A percentile compares a stretch with the other conserved stretches of the same genome.
These are phyloP conservation scores for Junonia oenone DNA, from an alignment of 2,888 invertebrate species.

Conservation along the genomic window DNA sequence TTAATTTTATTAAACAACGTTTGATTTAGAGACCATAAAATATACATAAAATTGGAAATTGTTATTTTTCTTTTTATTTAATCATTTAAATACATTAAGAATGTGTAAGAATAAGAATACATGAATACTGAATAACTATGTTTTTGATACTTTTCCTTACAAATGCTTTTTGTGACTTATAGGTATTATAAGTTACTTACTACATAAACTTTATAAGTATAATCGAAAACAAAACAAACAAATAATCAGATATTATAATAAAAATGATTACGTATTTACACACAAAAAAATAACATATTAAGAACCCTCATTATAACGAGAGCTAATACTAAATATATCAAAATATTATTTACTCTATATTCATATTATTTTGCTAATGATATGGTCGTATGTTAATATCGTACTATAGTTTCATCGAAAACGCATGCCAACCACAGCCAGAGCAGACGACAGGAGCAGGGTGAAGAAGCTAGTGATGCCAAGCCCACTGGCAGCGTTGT, in stretches of 20 bases:
- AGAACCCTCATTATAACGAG: too few relatives aligned
- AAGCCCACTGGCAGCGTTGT: slow-evolving; percentile 79
- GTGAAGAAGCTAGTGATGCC: slow-evolving; percentile 55
- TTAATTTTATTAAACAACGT: too few relatives aligned
- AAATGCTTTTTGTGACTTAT: too few relatives aligned
- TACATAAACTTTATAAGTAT: too few relatives aligned
- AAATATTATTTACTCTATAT: not conserved
- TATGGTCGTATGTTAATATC: not conserved
- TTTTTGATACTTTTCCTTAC: too few relatives aligned
- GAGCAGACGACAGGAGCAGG: slow-evolving; percentile 49
- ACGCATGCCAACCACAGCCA: slow-evolving; percentile 46
- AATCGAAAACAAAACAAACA: not conserved
- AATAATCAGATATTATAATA: not conserved
- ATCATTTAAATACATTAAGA: too few relatives aligned
- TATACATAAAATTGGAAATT: too few relatives aligned
- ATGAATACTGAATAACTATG: too few relatives aligned
- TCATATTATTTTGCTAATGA: not conserved
- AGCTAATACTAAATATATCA: not conserved
- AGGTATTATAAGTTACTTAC: too few relatives aligned
- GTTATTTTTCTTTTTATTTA: too few relatives aligned
- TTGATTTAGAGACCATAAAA: too few relatives aligned
- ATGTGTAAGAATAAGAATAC: too few relatives aligned
- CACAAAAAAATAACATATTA: not conserved
- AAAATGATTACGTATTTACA: not conserved
- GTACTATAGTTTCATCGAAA: slow-evolving; percentile 36